These are phyloP conservation scores for Barypeithes pellucidus DNA, from an alignment of 2,888 invertebrate genomes.

Conservation along the genomic window DNA sequence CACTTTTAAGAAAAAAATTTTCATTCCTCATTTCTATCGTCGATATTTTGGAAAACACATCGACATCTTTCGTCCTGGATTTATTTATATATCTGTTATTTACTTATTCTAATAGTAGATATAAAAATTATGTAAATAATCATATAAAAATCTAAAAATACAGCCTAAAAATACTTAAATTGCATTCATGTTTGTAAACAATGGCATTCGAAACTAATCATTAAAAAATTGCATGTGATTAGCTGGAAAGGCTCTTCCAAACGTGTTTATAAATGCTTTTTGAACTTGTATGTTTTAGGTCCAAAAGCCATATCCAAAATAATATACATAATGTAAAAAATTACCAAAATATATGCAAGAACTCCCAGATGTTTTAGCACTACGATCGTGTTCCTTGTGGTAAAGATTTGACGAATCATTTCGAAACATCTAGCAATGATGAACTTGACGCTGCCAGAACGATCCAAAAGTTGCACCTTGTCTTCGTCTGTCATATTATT, in stretches of 20 bases:
- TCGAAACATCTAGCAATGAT: not conserved
- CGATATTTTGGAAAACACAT: no score
- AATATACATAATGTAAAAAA: conserved; percentile 27
- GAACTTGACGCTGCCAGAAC: not conserved
- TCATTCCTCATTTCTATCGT: no score
- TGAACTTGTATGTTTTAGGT: conserved; percentile 20
- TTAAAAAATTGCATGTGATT: not conserved
- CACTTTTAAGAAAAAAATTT: no score
- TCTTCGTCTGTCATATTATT: not conserved
- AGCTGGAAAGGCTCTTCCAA: not conserved
- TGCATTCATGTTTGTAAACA: no score
- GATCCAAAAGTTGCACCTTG: not conserved
- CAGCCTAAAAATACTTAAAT: no score
- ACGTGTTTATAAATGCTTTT: not conserved
- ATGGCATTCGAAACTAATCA: not conserved
- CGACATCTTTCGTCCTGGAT: no score
- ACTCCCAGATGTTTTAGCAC: conserved; percentile 5
- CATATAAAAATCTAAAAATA: no score
- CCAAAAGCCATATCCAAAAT: conserved; percentile 36
- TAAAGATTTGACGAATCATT: not conserved
- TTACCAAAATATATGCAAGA: conserved; percentile 1
- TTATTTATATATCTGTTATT: no score
- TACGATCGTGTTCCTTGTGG: conserved; percentile 7
- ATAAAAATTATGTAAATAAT: no score
- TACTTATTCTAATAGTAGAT: no score